Base-by-base conservation (phyloP, 2,113 vertebrate genomes). In the Todiramphus saurophagus region DNA sequence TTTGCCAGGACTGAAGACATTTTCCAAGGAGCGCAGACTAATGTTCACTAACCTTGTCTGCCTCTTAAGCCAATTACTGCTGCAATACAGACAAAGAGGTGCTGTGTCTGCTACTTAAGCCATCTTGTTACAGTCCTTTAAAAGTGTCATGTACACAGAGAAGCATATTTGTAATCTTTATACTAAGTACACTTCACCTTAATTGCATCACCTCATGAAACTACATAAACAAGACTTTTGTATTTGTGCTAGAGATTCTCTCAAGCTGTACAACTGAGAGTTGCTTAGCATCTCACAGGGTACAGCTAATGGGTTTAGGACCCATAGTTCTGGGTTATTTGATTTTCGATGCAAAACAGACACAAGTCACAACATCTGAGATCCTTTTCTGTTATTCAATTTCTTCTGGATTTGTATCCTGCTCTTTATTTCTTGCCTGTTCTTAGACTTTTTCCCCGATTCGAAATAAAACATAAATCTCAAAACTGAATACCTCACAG, bases 131-230 rank as follows among this genome's bases (percentile, higher is more conserved):
- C 27, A 73, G 89, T 90, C 76, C 80, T 93, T 94, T 96, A 89
- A 93, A 95, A 94, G 95, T 89, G 93, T 91, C 93, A 83, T 90
- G 89, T 83, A 92, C 74, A 86, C 74, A 90, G 86, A 92, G 60
- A 88, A 69, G 85, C 77, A 15, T 97, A 96, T 96, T 93, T 93
- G 80, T 97, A 96, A 96, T 97, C 91, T 97, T 97, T 94, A 75
- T 31, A 79, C 79, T 85, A 96, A 95, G 96, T 92, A 96, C 96
- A 95, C 95, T 97, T 97, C 93, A 96, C 82, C 87, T 95, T 96
- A 97, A 97, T 96, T 97, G 87, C 92, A 95, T 97, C 89, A 92
- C 78, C 89, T 96, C 69, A 19, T 11, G 28, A 86, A 91, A 97
- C 86, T 93, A 93, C 60, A 92, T 60, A 95, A 96, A 97, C 90